A percentile compares a stretch with the other conserved stretches of the same genome.
Evolutionary conservation across 2,888 invertebrate species (phyloP).

Genomic region (Anoplius nigerrimus): DNA sequence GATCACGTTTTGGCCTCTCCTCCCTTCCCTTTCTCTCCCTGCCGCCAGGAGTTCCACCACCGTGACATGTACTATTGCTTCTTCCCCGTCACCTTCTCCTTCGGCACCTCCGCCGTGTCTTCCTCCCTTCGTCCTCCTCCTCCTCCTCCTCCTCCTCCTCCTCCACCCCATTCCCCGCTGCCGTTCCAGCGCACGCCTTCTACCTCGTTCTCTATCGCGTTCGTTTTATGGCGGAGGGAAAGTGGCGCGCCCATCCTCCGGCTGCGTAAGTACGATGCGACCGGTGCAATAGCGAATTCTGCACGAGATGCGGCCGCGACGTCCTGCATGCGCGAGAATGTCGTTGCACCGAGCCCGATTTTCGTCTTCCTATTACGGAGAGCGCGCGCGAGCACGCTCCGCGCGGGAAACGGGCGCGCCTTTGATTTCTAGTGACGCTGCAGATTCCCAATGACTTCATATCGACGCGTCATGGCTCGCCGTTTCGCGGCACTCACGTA

Average conservation of each 20-base stretch:
- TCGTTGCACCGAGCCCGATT: constrained; percentile 7
- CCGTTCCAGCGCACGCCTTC: too few species aligned
- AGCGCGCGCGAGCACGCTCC: background rate
- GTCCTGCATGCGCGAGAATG: background rate
- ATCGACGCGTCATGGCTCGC: background rate
- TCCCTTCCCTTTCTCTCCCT: background rate
- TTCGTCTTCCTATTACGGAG: too few species aligned
- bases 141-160: background rate
- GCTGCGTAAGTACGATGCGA: background rate
- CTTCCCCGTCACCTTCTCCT: constrained; percentile 13
- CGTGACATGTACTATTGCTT: background rate
- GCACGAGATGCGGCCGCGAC: background rate
- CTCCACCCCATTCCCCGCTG: too few species aligned
- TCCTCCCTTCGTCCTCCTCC: background rate
- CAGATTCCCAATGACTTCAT: background rate
- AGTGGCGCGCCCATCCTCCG: constrained; percentile 22
- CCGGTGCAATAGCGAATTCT: background rate
- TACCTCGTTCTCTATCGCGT: constrained; percentile 16
- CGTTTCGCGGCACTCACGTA: background rate
- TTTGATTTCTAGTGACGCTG: background rate
- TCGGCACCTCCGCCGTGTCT: constrained; percentile 2
- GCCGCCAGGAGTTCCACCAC: too few species aligned
- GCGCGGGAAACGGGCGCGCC: too few species aligned
- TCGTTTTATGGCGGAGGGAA: constrained; percentile 28
- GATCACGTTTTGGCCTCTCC: constrained; percentile 31